These are phyloP conservation scores for Polypterus bichir DNA, from an alignment of 2,113 vertebrate species.

Conservation along the genomic window DNA sequence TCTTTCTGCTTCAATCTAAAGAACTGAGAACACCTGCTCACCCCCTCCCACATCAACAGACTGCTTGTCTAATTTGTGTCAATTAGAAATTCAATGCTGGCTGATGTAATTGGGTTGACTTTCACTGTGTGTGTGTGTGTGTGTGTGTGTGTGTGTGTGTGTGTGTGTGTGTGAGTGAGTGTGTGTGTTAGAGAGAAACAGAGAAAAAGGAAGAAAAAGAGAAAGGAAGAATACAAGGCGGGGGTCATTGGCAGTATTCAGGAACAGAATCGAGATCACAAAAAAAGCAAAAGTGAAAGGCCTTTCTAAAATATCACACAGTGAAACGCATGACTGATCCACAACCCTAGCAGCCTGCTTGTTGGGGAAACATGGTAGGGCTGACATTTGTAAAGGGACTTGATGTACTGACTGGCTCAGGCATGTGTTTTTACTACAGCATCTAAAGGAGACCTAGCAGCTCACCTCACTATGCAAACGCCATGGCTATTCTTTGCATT, in stretches of 20 bases:
- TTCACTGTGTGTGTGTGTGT: constrained; percentile 22
- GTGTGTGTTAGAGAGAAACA: too few species aligned
- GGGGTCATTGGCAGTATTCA: constrained; percentile 6
- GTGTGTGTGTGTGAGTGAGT: background rate
- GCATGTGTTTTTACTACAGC: background rate
- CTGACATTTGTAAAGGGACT: constrained; percentile 9
- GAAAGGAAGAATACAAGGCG: background rate
- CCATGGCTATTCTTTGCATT: too few species aligned
- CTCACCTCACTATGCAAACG: too few species aligned
- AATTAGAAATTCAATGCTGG: constrained; percentile 48
- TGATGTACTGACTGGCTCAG: constrained; percentile 1
- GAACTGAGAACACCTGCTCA: constrained; percentile 38
- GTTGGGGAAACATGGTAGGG: background rate
- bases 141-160: background rate
- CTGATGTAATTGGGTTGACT: constrained; percentile 48
- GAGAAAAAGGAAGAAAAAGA: too few species aligned
- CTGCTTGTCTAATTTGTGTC: constrained; percentile 56
- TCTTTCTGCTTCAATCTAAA: constrained; percentile 19
- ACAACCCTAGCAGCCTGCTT: background rate
- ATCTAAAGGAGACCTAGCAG: too few species aligned
- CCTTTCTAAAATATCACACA: background rate
- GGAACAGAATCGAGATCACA: too few species aligned
- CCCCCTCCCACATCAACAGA: constrained; percentile 34
- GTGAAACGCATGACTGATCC: constrained; percentile 9
- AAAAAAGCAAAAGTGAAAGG: too few species aligned